Base-by-base conservation (phyloP, 1,140 invertebrate species). In the Pseudomyrmex flavicornis region DNA sequence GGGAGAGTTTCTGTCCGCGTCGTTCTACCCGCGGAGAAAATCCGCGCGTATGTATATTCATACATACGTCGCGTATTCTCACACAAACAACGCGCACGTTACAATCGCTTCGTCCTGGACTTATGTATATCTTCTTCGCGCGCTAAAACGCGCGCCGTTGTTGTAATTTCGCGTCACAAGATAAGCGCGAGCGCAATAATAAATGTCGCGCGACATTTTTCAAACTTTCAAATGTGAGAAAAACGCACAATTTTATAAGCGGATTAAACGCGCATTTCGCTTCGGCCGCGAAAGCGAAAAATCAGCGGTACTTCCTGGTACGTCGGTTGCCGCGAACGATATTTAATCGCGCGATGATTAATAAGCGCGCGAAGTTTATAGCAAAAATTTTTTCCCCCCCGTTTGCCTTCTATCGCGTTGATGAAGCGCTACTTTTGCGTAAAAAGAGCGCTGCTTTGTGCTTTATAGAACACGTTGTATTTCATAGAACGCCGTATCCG, bases 401-500 rank as follows among this genome's bases (percentile, higher is more conserved):
- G 35, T 12, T 20, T 50, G n/a, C 22, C 48, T 80, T 20, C 54
- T 22, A 12, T 15, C 13, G 50, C 50, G 22, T 59, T 70, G 35
- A 79, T 70, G 35, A 70, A 72, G 35, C 58, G 58, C 20, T 56
- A 70, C 35, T 58, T 46, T 72, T 12, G 20, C 22, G 46, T 22
- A 48, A 35, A 48, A 17, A 65, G 74, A 44, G 17, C 44, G 17
- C 44, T 13, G n/a, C 54, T 70, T 72, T 59, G 8, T 15, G 54
- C 35, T 26, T 59, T 69, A 10, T 44, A 58, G 54, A 79, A 59
- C 35, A 35, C 54, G 44, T 80, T 79, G 59, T 77, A 69, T 87
- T 86, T 77, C 62, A 58, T 20, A 69, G 80, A 87, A 79, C 54
- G 63, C 68, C 65, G 85, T 83, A 82, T 66, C 58, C 50, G 50